Evolutionary conservation across 2,888 invertebrate species (phyloP).

Genomic region (Frankliniella intonsa): DNA sequence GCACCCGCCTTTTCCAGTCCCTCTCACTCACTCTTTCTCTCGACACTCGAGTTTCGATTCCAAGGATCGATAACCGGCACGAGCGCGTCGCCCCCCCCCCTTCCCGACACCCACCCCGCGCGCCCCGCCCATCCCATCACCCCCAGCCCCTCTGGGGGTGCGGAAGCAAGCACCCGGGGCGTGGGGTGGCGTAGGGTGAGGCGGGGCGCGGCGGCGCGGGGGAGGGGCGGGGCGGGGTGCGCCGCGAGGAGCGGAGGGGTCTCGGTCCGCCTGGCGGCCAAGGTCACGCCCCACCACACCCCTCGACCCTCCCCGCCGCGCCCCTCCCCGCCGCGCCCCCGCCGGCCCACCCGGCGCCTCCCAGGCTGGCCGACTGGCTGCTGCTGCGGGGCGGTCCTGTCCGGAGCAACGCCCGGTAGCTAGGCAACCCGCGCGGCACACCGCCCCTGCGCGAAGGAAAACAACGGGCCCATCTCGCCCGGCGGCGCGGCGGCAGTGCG

Average conservation of each 20-base stretch:
- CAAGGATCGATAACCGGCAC: constrained; percentile 10
- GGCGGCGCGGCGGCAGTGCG: too few relatives aligned
- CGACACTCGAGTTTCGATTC: constrained; percentile 25
- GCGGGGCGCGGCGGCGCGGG: neutral
- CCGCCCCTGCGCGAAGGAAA: neutral
- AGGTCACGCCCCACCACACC: neutral
- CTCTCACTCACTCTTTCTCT: neutral
- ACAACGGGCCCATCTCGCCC: too few relatives aligned
- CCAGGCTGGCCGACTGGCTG: constrained; percentile 2
- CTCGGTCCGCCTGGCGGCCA: constrained; percentile 10
- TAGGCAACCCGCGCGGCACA: neutral
- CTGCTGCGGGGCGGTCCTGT: neutral
- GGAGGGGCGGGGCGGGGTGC: neutral
- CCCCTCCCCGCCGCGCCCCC: neutral
- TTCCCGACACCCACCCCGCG: neutral
- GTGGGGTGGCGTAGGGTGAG: neutral
- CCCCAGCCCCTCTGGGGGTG: neutral
- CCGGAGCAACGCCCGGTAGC: constrained; percentile 20
- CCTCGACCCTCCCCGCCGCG: neutral
- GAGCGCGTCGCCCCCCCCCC: neutral
- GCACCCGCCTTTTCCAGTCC: neutral
- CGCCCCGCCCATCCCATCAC: neutral
- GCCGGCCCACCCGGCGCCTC: neutral
- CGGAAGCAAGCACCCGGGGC: neutral
- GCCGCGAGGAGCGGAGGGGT: neutral